Base-by-base conservation (phyloP, 2,797 vertebrate species). In the Trachurus trachurus region DNA sequence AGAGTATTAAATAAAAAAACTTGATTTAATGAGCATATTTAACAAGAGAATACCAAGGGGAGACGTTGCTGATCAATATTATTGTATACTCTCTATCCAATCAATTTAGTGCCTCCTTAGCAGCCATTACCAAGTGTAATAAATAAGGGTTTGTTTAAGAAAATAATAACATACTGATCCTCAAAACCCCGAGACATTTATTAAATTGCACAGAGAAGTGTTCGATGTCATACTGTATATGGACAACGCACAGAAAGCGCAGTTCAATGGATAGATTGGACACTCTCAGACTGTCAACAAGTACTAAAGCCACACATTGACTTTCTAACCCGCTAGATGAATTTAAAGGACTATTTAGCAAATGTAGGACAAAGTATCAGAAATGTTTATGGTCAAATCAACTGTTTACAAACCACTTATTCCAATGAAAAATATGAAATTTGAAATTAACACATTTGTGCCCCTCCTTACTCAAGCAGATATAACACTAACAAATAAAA, bases 11-110 rank as follows among this genome's bases (percentile, higher is more conserved):
- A 93, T 83, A 37, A 37, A 37, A 37, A 87, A 83, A 81, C 86
- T 91, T 91, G 87, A 95, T 94, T 95, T 93, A 96, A 95, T 95
- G 88, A 95, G 94, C 89, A 91, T 93, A 92, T 90, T 93, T 91
- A 94, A 93, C 88, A 86, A 86, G 76, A 89, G 72, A 88, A 82
- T 71, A 89, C 89, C 91, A 82, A 80, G 72, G 87, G 90, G 93
- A 93, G 78, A 75, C 67, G 86, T 69, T 83, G 76, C 68, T 91
- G 82, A 95, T 96, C 94, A 85, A 95, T 95, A 94, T 83, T 92
- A 94, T 93, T 90, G 92, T 80, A 93, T 91, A 89, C 85, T 91
- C 90, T 91, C 83, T 76, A 88, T 90, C 90, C 84, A 92, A 93
- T 95, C 94, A 95, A 95, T 96, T 90, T 88, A 88, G 82, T 90